Base-by-base conservation (phyloP, 2,888 invertebrate genomes). In the Nemotelus pantherinus region DNA sequence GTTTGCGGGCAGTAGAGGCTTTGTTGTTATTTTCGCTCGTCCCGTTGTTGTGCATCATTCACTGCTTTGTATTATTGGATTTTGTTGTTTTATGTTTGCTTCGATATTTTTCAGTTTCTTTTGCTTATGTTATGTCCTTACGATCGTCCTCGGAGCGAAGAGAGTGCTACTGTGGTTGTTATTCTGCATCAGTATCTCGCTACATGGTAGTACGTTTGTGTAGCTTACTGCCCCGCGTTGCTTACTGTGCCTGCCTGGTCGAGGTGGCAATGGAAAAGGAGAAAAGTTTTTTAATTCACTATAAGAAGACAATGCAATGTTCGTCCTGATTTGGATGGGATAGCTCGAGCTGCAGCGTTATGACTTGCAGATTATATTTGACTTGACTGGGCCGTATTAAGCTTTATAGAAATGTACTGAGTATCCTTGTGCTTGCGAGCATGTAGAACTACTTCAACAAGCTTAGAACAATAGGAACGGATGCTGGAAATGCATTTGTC, bases 11-110 rank as follows among this genome's bases (percentile, higher is more conserved):
- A 77, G 71, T 48, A 55, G 57, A 68, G 55, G 55, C 77, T 77
- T 79, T 78, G 78, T 79, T 77, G 75, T 74, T 68, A 77, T 60
- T 74, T 74, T 79, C 77, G 74, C 74, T 79, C 47, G 74, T 25
- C 45, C 47, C 47, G 25, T 77, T 76, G 47, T 76, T 25, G 25
- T 25, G 25, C 25, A 64, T 76, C 76, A 55, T 77, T 58, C 50
- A 48, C 43, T 45, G 77, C 47, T 68, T 77, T 68, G 58, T 60
- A 58, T 68, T 68, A 48, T 65, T 57, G 67, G 7, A 53, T 65
- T 77, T 67, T 68, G 39, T 68, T 57, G 53, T 76, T 55, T 55
- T 43, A 53, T 58, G 67, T 44, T 41, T 75, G 4, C 57, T 57
- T 71, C 25, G 55, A 3, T 47, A 47, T 60, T n/a, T n/a, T 75